Evolutionary conservation across 2,797 vertebrate species (phyloP).

Genomic region (Tragopan temminckii): DNA sequence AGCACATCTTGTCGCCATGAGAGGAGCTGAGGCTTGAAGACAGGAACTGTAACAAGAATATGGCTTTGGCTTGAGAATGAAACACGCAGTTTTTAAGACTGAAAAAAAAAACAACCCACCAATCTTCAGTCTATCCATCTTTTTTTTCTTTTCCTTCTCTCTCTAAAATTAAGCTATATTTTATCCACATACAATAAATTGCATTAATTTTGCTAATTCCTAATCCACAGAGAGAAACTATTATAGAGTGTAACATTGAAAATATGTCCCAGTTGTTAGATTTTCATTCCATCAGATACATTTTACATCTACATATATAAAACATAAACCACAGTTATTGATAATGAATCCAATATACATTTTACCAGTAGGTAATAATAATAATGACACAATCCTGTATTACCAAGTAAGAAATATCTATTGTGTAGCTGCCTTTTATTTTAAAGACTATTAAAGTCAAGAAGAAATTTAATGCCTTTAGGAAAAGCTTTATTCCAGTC

Average conservation of each 20-base stretch:
- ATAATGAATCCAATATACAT: conserved; percentile 28
- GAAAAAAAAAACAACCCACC: neutral
- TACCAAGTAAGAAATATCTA: conserved; percentile 19
- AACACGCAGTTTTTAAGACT: neutral
- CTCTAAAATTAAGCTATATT: conserved; percentile 22
- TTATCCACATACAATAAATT: neutral
- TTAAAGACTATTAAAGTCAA: conserved; percentile 41
- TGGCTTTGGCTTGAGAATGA: neutral
- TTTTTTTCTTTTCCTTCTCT: neutral
- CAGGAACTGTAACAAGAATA: neutral
- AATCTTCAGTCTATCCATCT: neutral
- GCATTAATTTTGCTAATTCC: conserved; percentile 35
- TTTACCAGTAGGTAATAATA: conserved; percentile 41
- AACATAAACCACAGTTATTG: neutral
- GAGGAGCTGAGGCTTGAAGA: neutral
- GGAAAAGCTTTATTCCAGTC: conserved; percentile 29
- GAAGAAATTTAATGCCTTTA: conserved; percentile 18
- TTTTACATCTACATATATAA: conserved; percentile 28
- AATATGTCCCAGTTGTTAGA: neutral
- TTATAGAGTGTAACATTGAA: neutral
- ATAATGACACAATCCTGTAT: neutral
- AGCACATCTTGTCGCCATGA: neutral
- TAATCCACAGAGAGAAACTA: neutral
- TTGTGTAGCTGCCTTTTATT: conserved; percentile 22
- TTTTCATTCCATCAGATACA: neutral